phyloP scores from a whole-genome alignment of 2,797 vertebrate species.

The Uromys caudimaculatus region DNA sequence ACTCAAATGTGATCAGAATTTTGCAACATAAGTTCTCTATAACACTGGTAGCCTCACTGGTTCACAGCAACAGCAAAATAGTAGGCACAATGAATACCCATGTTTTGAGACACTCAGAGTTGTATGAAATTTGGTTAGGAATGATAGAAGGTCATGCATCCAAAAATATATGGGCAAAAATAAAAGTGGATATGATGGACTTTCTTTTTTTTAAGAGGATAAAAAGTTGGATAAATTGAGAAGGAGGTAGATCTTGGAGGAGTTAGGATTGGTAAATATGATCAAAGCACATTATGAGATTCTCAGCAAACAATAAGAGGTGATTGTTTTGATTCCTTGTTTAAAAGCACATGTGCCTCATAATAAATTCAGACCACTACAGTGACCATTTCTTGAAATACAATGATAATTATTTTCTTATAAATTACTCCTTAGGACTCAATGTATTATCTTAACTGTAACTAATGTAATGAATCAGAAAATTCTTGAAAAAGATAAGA shows the following conservation, averaged over 20 bases:
- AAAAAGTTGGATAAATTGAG: neutral
- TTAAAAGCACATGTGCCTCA: neutral
- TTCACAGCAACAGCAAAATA: neutral
- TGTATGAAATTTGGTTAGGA: conserved; percentile 36
- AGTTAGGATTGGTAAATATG: neutral
- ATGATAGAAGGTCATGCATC: neutral
- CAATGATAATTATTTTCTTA: neutral
- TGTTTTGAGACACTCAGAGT: neutral
- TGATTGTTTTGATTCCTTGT: neutral
- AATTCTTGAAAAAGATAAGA: neutral
- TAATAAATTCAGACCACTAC: neutral
- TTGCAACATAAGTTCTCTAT: conserved; percentile 65
- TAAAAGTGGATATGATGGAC: neutral
- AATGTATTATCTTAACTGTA: conserved; percentile 4
- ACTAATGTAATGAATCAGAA: neutral
- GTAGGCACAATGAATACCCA: neutral
- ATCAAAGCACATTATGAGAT: neutral
- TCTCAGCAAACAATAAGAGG: neutral
- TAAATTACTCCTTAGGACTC: neutral
- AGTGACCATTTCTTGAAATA: neutral
- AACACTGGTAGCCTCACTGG: conserved; percentile 44
- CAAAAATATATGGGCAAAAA: neutral
- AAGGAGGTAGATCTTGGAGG: neutral
- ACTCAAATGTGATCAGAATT: conserved; percentile 70
- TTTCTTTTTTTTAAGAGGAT: neutral